Percentiles rank a stretch among this genome's conserved stretches.
phyloP scores from a whole-genome alignment of 30 jellyfish, hydroid and myxozoan species.

The Aurelia coerulea region DNA sequence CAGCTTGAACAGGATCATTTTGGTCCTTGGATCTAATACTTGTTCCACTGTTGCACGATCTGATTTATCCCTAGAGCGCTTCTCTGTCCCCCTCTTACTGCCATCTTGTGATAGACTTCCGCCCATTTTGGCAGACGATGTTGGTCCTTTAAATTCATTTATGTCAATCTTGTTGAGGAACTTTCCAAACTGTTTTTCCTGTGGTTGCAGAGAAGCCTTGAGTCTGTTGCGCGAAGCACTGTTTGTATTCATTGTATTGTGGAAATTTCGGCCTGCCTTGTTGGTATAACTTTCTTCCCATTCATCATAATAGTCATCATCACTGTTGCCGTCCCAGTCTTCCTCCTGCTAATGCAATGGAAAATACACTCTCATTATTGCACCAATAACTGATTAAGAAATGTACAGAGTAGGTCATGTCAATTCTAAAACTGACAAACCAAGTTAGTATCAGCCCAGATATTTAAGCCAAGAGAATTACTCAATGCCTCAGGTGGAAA shows the following conservation, averaged over 20 bases:
- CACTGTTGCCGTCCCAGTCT: constrained; percentile 31
- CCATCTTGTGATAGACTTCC: constrained; percentile 38
- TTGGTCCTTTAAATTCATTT: constrained; percentile 80
- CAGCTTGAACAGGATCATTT: constrained; percentile 89
- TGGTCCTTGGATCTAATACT: constrained; percentile 95
- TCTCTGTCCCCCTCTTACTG: constrained; percentile 65
- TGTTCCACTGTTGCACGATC: constrained; percentile 99
- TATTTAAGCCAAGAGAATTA: too few relatives aligned
- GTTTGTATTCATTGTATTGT: constrained; percentile 13
- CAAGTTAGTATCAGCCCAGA: too few relatives aligned
- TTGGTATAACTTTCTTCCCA: constrained; percentile 60
- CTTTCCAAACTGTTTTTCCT: constrained; percentile 89
- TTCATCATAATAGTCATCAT: constrained; percentile 59
- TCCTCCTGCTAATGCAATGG: too few relatives aligned
- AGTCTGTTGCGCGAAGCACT: constrained; percentile 52
- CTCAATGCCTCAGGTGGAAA: too few relatives aligned
- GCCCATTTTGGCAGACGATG: constrained; percentile 36
- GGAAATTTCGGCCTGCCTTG: constrained; percentile 5
- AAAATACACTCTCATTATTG: too few relatives aligned
- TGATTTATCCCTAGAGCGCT: constrained; percentile 87
- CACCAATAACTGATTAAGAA: too few relatives aligned
- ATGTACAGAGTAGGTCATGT: too few relatives aligned
- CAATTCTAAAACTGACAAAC: too few relatives aligned
- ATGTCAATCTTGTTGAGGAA: constrained; percentile 77
- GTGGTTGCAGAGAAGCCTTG: constrained; percentile 93